These are phyloP conservation scores for Drosophila sechellia DNA, from an alignment of 1,140 invertebrate species.

Conservation along the genomic window DNA sequence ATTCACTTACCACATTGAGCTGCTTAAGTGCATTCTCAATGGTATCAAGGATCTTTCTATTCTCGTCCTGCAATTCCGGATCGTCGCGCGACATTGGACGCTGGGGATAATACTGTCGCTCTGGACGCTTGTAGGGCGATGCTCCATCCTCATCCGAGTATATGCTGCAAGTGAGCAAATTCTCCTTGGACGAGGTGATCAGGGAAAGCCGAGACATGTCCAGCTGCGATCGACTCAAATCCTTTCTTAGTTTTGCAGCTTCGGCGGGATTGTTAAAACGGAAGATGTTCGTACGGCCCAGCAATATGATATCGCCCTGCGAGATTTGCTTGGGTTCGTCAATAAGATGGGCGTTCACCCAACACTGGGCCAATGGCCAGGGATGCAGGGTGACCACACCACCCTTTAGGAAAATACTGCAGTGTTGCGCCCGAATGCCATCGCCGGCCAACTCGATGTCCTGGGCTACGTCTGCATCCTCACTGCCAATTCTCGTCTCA, in stretches of 20 bases:
- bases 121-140: conserved; percentile 70
- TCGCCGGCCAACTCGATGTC: conserved; percentile 92
- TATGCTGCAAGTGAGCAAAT: conserved; percentile 83
- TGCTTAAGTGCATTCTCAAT: conserved; percentile 86
- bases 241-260: conserved; percentile 92
- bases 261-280: conserved; percentile 96
- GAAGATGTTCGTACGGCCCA: conserved; percentile 96
- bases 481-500: conserved; percentile 91
- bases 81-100: conserved; percentile 72
- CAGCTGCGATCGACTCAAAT: conserved; percentile 88
- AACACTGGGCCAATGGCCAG: conserved; percentile 89
- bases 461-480: conserved; percentile 88
- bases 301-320: conserved; percentile 92
- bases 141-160: conserved; percentile 71
- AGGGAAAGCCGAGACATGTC: conserved; percentile 93
- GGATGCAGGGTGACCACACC: conserved; percentile 92
- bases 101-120: conserved; percentile 80
- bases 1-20: conserved; percentile 85
- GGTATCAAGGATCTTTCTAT: conserved; percentile 84
- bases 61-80: conserved; percentile 83
- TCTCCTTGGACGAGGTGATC: conserved; percentile 91
- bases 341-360: conserved; percentile 92
- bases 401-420: conserved; percentile 89
- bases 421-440: conserved; percentile 93
- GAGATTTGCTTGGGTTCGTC: conserved; percentile 90